These are phyloP conservation scores for Platyrinchus mystaceus DNA, from an alignment of 2,797 vertebrate species.

Conservation along the genomic window DNA sequence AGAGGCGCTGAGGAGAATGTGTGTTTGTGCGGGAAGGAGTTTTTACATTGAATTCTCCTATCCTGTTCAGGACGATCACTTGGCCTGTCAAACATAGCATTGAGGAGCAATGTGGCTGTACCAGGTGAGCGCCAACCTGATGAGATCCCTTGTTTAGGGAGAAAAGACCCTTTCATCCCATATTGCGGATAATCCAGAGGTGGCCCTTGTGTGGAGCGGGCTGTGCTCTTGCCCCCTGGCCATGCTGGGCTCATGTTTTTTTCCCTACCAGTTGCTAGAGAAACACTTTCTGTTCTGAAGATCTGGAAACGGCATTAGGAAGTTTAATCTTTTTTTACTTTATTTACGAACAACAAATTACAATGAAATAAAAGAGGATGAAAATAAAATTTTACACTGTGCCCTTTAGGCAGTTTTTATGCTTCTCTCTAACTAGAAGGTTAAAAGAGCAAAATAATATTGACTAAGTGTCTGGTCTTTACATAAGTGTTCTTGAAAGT, in stretches of 20 bases:
- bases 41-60: not conserved
- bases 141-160: not conserved
- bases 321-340: not conserved
- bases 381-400: not conserved
- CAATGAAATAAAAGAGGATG: not conserved
- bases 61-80: not conserved
- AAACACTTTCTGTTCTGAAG: not conserved
- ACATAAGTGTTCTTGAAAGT: not conserved
- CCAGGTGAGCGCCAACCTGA: accelerated
- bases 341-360: not conserved
- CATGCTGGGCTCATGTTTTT: not conserved
- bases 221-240: not conserved
- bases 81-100: not conserved
- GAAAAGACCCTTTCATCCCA: not conserved
- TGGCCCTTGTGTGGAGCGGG: not conserved
- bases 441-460: conserved; percentile 13
- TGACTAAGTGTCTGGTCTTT: not conserved
- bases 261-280: not conserved
- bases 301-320: not conserved
- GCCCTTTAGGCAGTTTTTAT: not conserved
- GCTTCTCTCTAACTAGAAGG: not conserved
- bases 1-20: no score
- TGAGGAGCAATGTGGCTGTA: not conserved
- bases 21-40: no score
- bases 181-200: not conserved